Conservation (phyloP, 2,113 vertebrate genomes). For the Sakesphorus luctuosus region DNA sequence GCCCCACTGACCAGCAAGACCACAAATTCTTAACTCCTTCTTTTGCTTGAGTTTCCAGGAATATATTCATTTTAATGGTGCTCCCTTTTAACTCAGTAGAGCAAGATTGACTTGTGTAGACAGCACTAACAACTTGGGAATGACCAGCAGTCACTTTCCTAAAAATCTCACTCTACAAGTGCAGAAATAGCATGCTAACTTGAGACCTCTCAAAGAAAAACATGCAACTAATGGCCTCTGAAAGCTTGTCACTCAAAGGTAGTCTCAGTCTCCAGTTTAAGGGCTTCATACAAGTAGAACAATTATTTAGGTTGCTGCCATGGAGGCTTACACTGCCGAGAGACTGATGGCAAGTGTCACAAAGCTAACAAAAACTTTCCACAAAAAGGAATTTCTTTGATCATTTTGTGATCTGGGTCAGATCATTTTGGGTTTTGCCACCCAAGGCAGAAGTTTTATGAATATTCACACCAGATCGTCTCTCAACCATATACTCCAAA, state of each 20-base stretch:
- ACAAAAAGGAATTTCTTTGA: not conserved
- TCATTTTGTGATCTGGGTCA: not conserved
- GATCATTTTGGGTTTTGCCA: not conserved
- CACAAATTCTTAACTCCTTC: not conserved
- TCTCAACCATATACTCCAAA: not conserved
- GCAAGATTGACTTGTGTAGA: not conserved
- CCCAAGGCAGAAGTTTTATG: not conserved
- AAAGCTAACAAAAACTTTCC: not conserved
- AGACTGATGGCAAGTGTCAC: not conserved
- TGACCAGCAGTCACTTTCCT: slow-evolving; percentile 1
- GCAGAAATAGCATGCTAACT: not conserved
- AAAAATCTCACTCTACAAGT: not conserved
- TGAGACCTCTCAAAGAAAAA: not conserved
- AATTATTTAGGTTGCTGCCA: not conserved
- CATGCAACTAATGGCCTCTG: not conserved
- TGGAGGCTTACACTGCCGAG: not conserved
- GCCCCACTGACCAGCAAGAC: not conserved
- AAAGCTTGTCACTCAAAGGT: not conserved
- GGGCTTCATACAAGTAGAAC: not conserved
- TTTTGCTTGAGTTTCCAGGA: not conserved
- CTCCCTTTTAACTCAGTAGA: not conserved
- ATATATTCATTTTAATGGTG: not conserved
- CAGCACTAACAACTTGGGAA: slow-evolving; percentile 8
- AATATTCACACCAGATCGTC: not conserved
- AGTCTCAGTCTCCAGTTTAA: not conserved